phyloP scores from a whole-genome alignment of 2,888 invertebrate genomes.

The Amiota communis region DNA sequence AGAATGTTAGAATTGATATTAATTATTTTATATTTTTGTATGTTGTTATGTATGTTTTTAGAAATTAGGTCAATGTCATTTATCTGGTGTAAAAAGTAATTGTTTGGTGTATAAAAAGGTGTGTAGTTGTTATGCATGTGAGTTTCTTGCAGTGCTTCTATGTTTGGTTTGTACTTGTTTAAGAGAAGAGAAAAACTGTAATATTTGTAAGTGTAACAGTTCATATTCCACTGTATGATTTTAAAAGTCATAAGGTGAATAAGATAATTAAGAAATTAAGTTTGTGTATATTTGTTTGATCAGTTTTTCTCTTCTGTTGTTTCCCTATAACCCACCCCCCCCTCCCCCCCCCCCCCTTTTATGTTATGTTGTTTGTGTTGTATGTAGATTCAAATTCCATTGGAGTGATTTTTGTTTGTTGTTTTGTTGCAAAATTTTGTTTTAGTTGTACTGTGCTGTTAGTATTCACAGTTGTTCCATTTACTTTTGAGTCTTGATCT shows the following conservation, averaged over 20 bases:
- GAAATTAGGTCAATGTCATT: not conserved
- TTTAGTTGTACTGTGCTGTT: too few species aligned
- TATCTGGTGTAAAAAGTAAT: too few species aligned
- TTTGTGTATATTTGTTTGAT: not conserved
- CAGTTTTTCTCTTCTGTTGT: not conserved
- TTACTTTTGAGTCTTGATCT: too few species aligned
- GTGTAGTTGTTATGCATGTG: not conserved
- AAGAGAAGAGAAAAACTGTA: not conserved
- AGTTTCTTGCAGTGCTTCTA: not conserved
- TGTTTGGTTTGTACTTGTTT: not conserved
- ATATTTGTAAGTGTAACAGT: not conserved
- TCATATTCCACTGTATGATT: not conserved
- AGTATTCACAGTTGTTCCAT: too few species aligned
- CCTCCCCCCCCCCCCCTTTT: not conserved
- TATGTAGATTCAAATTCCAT: too few species aligned
- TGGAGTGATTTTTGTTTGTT: too few species aligned
- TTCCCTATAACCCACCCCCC: not conserved
- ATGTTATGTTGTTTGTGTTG: too few species aligned
- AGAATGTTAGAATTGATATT: too few species aligned
- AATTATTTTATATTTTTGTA: not conserved
- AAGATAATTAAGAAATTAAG: not conserved
- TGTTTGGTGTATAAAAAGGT: too few species aligned
- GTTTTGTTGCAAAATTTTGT: too few species aligned
- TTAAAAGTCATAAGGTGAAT: not conserved
- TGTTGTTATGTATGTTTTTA: too few species aligned